A percentile compares a stretch with the other conserved stretches of the same genome.
These are phyloP conservation scores for Callionymus lyra DNA, from an alignment of 2,113 vertebrate genomes.

Conservation along the genomic window DNA sequence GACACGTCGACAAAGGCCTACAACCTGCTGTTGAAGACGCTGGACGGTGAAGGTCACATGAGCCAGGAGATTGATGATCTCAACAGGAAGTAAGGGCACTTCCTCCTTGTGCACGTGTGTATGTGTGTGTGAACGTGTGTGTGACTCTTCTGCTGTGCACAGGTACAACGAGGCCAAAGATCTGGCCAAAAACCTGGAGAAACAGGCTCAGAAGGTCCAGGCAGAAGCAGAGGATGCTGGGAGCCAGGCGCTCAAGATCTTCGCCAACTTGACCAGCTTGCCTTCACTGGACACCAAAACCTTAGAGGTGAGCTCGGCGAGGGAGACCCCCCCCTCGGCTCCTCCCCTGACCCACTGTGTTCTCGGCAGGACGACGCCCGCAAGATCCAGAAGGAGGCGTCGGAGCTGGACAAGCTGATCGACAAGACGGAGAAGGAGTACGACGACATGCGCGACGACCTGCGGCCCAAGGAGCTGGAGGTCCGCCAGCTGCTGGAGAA, in stretches of 20 bases:
- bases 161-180: slow-evolving; percentile 89
- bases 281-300: slow-evolving; percentile 71
- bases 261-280: slow-evolving; percentile 83
- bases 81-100: slow-evolving; percentile 80
- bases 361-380: slow-evolving; percentile 76
- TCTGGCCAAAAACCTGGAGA: slow-evolving; percentile 85
- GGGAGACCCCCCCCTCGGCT: not conserved
- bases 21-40: slow-evolving; percentile 77
- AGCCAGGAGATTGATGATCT: slow-evolving; percentile 81
- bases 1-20: slow-evolving; percentile 87
- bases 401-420: slow-evolving; percentile 81
- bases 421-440: slow-evolving; percentile 87
- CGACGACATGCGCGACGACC: slow-evolving; percentile 84
- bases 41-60: slow-evolving; percentile 83
- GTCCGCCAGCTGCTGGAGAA: slow-evolving; percentile 91
- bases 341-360: not conserved
- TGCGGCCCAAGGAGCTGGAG: slow-evolving; percentile 82
- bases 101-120: no score
- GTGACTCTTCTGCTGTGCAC: not conserved
- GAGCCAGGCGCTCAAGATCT: slow-evolving; percentile 82
- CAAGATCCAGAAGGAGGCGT: slow-evolving; percentile 88
- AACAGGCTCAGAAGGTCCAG: slow-evolving; percentile 80
- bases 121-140: no score
- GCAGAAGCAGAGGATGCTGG: slow-evolving; percentile 83
- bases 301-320: slow-evolving; percentile 69